phyloP scores from a whole-genome alignment of 1,140 invertebrate genomes.

The Branchinecta lindahli region DNA sequence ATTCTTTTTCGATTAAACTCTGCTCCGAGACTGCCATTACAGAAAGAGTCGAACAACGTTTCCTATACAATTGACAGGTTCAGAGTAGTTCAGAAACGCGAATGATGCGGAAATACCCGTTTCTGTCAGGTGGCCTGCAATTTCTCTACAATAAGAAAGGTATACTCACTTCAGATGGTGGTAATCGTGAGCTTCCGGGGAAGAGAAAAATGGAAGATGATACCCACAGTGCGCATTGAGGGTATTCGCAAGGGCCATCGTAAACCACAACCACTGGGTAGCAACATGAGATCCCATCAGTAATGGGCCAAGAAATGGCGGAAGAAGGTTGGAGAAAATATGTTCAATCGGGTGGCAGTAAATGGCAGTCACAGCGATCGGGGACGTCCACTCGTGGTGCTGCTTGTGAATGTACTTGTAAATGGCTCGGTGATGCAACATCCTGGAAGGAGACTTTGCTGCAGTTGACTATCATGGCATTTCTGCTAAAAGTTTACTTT shows the following conservation, averaged over 20 bases:
- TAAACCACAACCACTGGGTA: constrained; percentile 68
- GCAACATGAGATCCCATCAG: constrained; percentile 64
- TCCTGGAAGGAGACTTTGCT: constrained; percentile 31
- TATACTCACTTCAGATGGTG: constrained; percentile 65
- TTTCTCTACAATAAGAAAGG: background rate
- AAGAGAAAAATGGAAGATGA: constrained; percentile 72
- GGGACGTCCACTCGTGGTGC: constrained; percentile 74
- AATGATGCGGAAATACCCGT: too few species aligned
- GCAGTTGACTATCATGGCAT: too few species aligned
- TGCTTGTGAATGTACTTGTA: constrained; percentile 73
- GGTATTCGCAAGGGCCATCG: constrained; percentile 57
- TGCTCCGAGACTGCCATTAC: too few species aligned
- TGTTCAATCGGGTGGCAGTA: constrained; percentile 81
- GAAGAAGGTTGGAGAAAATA: constrained; percentile 62
- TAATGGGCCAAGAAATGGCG: constrained; percentile 60
- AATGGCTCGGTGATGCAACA: constrained; percentile 54
- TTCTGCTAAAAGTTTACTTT: too few species aligned
- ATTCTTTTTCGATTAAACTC: too few species aligned
- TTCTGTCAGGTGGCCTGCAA: too few species aligned
- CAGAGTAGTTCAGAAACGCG: too few species aligned
- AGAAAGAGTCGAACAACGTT: too few species aligned
- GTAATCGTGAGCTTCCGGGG: constrained; percentile 79
- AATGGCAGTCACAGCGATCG: constrained; percentile 60
- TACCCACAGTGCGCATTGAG: constrained; percentile 75
- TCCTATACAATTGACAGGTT: too few species aligned